Evolutionary conservation across 2,888 invertebrate species (phyloP), one percentile per base, ranked within the genome.

Genomic region (Campoplex capitator): DNA sequence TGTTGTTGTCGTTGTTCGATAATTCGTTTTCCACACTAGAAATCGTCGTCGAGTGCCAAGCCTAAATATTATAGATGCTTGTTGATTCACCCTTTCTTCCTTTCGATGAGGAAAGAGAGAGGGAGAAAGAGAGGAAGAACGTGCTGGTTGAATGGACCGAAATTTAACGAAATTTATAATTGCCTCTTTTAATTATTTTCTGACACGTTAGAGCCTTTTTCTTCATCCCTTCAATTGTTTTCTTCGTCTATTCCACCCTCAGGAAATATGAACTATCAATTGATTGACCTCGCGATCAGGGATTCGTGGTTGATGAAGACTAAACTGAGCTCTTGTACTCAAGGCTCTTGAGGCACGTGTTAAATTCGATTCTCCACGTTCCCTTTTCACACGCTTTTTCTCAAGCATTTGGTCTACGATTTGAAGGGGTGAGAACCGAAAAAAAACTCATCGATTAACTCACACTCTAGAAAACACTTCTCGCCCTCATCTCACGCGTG

Each of bases 1-100:
- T 82, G 9, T 70, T 68, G 54, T 78, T 70, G 8, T 70, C 56
- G 3, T 58, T 56, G 7, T 18, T 68, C 13, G 23, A 45, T 1
- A 42, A 45, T 70, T 70, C 23, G 23, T 76, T 76, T 54, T 73
- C 18, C 67, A 79, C 76, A 86, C 87, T 83, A 85, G 83, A 62
- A 85, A 74, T 81, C 65, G 84, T 86, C 87, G 76, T 85, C 77
- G 85, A 88, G 89, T 88, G 92, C 88, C 88, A 88, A 91, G 83
- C 76, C 74, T 62, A 78, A 70, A 51, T 75, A 48, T 54, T 62
- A 45, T 45, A n/a, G n/a, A 56, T 35, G 35, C 67, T 28, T 76
- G 65, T 38, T 73, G 67, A 35, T 51, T 67, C 68, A 51, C 23
- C 75, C 45, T 79, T 48, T 71, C 78, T 78, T 58, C 48, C 28